Conservation (phyloP, 2,113 vertebrate genomes). For the Piprites chloris region DNA sequence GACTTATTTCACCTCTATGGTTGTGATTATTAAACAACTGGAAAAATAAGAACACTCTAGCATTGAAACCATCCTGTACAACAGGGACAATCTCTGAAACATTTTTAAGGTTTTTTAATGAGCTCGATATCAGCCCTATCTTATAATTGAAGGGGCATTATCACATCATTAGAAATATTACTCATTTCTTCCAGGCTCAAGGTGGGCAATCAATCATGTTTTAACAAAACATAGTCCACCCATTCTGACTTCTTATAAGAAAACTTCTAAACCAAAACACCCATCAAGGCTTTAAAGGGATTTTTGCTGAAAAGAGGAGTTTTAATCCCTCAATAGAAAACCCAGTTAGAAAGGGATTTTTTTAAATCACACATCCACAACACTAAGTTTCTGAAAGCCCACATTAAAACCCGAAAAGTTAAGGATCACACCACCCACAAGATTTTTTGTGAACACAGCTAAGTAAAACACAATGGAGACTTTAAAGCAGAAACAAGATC, state of each 20-base stretch:
- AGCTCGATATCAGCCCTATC: background rate
- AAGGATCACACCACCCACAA: background rate
- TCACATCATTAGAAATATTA: background rate
- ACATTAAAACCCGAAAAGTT: background rate
- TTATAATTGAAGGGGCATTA: background rate
- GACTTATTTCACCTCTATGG: background rate
- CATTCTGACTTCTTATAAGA: background rate
- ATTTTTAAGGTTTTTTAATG: background rate
- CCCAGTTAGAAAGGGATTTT: background rate
- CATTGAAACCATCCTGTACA: background rate
- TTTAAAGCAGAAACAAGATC: background rate
- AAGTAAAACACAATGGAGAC: background rate
- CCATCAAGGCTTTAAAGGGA: background rate
- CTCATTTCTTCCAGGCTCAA: background rate
- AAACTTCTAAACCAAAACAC: background rate
- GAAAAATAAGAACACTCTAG: background rate
- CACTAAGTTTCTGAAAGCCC: background rate
- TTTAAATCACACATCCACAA: background rate
- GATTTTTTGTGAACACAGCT: background rate
- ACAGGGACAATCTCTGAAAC: background rate
- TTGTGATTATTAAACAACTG: background rate
- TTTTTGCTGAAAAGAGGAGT: background rate
- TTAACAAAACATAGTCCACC: background rate
- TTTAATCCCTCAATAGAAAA: background rate
- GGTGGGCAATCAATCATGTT: background rate